These are phyloP conservation scores for Trachurus trachurus DNA, from an alignment of 2,797 vertebrate species.

Conservation along the genomic window DNA sequence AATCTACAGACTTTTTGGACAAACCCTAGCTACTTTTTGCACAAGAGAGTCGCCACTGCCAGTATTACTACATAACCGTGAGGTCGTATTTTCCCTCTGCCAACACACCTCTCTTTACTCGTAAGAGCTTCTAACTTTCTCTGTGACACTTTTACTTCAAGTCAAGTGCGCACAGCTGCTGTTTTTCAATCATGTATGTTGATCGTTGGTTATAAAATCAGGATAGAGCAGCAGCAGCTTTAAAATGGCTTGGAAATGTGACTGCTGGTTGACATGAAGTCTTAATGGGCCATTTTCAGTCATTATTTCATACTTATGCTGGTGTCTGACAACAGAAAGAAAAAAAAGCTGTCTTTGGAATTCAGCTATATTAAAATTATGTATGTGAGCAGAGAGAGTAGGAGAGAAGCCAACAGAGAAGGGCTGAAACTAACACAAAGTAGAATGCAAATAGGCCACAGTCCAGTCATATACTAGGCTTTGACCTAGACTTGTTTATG, in stretches of 20 bases:
- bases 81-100: too few species aligned
- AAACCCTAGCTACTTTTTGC: not conserved
- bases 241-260: not conserved
- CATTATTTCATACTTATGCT: not conserved
- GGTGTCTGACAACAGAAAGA: not conserved
- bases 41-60: not conserved
- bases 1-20: not conserved
- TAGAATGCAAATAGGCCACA: not conserved
- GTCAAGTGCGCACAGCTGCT: not conserved
- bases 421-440: not conserved
- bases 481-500: not conserved
- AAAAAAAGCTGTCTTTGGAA: not conserved
- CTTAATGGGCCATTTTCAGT: not conserved
- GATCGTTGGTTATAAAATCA: not conserved
- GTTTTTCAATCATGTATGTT: not conserved
- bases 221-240: not conserved
- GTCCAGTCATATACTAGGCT: not conserved
- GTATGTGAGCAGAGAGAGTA: not conserved
- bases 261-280: not conserved
- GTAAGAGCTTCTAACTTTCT: not conserved
- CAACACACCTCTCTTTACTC: too few species aligned
- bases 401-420: not conserved
- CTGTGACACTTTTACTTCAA: not conserved
- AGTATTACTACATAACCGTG: not conserved
- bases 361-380: not conserved